Evolutionary conservation across 2,113 vertebrate species (phyloP), one percentile per base, ranked within the genome.

Genomic region (Solenodon paradoxus): DNA sequence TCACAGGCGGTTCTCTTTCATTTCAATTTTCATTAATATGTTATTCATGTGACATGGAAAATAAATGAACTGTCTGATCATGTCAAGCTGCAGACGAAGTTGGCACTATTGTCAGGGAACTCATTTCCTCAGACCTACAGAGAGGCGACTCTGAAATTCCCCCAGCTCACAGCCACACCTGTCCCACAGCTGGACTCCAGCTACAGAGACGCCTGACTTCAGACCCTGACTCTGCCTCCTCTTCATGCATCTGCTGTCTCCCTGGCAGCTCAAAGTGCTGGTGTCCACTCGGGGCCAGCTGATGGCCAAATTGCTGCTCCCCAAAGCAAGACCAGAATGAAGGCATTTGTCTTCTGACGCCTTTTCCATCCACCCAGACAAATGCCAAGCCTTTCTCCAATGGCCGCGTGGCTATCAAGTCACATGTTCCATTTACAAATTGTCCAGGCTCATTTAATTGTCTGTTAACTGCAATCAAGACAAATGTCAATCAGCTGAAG

Each of bases 1-100:
- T 84, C 64, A 42, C 35, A 20, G 64, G 47, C 40, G 38, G n/a
- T 9, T 80, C 83, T 92, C 64, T 82, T 81, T 84, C 71, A 71
- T 91, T 94, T 96, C 80, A 22, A 40, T 88, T 90, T 90, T 85
- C 72, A 95, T 93, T 84, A 93, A 80, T 35, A 82, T 28, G 42
- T 40, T 78, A 68, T 92, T 90, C 78, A 61, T 64, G 42, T 17
- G 26, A 81, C 72, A 45, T 2, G 38, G 49, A 81, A 86, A 94
- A 68, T 47, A 90, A 94, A 86, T 86, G 85, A 45, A 59, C 55
- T 9, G 26, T 47, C 57, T 35, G 55, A 40, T 49, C 80, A 40
- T 4, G 13, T 35, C 49, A n/a, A 80, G 53, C 20, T 80, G 51
- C 30, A 1, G 5, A 51, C 40, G 53, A 32, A 32, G 11, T 53